Evolutionary conservation across 2,113 vertebrate species (phyloP).

Genomic region (Phalacrocorax brasilianus): DNA sequence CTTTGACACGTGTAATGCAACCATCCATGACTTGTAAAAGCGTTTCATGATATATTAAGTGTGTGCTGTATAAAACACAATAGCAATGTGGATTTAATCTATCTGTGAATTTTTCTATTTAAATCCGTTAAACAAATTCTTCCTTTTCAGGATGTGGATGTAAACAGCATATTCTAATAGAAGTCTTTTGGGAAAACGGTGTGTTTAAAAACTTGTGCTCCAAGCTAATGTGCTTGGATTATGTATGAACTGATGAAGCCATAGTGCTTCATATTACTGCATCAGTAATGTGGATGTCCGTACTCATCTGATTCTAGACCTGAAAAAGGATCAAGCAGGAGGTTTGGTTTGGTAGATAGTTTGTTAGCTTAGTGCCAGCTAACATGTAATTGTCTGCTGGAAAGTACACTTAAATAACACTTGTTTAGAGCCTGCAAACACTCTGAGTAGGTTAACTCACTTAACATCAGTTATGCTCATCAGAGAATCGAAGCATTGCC

Average conservation of each 20-base stretch:
- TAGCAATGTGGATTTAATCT: background rate
- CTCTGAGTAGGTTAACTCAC: background rate
- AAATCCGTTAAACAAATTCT: constrained; percentile 7
- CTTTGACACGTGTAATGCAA: background rate
- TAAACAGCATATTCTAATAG: background rate
- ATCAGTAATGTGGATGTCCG: background rate
- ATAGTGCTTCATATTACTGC: background rate
- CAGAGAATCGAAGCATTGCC: background rate
- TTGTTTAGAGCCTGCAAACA: background rate
- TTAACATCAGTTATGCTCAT: background rate
- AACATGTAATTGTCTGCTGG: background rate
- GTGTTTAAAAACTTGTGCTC: background rate
- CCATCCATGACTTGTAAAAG: background rate
- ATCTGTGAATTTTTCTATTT: background rate
- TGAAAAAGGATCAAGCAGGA: background rate
- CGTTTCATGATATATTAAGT: background rate
- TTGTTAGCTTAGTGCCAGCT: background rate
- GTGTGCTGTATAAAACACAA: background rate
- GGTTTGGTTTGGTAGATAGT: background rate
- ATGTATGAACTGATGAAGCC: background rate
- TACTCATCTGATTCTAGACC: background rate
- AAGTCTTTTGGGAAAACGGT: background rate
- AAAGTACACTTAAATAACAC: background rate
- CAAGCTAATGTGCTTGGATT: background rate
- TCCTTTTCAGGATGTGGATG: constrained; percentile 20